Evolutionary conservation across 2,888 invertebrate species (phyloP), one percentile per base, ranked within the genome.

Genomic region (Apamea monoglypha): DNA sequence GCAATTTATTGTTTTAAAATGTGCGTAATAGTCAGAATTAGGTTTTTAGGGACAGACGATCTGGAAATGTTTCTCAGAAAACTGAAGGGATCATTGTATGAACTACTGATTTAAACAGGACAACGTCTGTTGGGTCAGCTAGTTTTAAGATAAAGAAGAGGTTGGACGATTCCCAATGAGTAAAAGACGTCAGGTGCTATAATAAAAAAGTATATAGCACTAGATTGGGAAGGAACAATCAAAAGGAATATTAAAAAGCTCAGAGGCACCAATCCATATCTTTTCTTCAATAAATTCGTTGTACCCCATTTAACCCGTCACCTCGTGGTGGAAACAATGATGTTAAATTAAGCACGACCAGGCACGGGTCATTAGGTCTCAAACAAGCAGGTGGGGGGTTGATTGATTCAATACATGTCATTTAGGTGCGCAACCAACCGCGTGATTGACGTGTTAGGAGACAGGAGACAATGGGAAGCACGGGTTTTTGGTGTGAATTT

Each of bases 311-410:
- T 89, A 89, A 90, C 89, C 88, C 91, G 90, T 91, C 92, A 91
- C 92, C 90, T 91, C 81, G 76, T 47, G 86, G 85, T 80, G 88
- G 87, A 89, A 91, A 94, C 93, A 92, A 90, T 91, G 91, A 91
- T 92, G 94, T 94, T 93, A 92, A 93, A 94, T 94, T 92, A 94
- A 93, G 94, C 94, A 92, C 93, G 93, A 93, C 93, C 91, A 89
- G 93, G 91, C 91, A 91, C 87, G 94, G 94, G 91, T 93, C 95
- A 95, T 95, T 95, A 94, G 92, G 85, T 86, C 70, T 81, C 83
- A 82, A 78, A 86, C 83, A 81, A 87, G 86, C 90, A 94, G 93
- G 95, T 94, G 94, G 90, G 86, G 89, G 89, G 93, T 88, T 95
- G 95, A 95, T 95, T 95, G 95, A 95, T 95, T 93, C 91, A 89